Percentiles rank a stretch among this genome's conserved stretches.
Evolutionary conservation across 2,797 vertebrate genomes (phyloP).

Genomic region (Crypturellus tataupa): DNA sequence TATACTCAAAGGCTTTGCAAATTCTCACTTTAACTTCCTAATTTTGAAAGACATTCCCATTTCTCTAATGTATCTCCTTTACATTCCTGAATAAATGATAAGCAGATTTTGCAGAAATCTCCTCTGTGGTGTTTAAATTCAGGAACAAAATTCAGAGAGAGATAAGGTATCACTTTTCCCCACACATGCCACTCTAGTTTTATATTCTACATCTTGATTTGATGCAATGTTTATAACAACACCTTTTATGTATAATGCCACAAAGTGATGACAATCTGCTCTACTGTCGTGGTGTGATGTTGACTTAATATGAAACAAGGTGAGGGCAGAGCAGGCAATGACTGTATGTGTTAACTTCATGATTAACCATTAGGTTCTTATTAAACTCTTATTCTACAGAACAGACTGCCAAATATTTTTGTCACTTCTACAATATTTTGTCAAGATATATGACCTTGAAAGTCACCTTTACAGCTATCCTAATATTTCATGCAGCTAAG

Average conservation of each 20-base stretch:
- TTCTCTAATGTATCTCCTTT: slow-evolving; percentile 29
- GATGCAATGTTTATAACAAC: slow-evolving; percentile 73
- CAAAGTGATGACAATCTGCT: slow-evolving; percentile 75
- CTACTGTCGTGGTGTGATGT: slow-evolving; percentile 68
- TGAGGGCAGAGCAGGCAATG: slow-evolving; percentile 74
- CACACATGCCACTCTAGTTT: slow-evolving; percentile 59
- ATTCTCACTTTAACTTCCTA: background rate
- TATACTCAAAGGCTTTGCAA: background rate
- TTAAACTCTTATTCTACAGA: slow-evolving; percentile 63
- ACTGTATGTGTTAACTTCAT: slow-evolving; percentile 67
- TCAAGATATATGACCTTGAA: slow-evolving; percentile 66
- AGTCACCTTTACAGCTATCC: slow-evolving; percentile 61
- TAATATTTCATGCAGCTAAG: slow-evolving; percentile 52
- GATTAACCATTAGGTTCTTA: slow-evolving; percentile 73
- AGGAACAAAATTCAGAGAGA: slow-evolving; percentile 52
- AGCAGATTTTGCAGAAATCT: slow-evolving; percentile 58
- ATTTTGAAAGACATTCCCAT: slow-evolving; percentile 9
- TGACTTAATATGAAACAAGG: slow-evolving; percentile 74
- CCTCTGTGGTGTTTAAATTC: slow-evolving; percentile 61
- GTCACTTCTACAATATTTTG: slow-evolving; percentile 70
- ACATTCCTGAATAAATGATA: slow-evolving; percentile 64
- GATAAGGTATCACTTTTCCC: slow-evolving; percentile 66
- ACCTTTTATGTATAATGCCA: slow-evolving; percentile 68
- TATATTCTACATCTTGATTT: slow-evolving; percentile 69
- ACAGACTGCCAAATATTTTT: slow-evolving; percentile 72